These are phyloP conservation scores for Melanotaenia maccullochi DNA, from an alignment of 2,797 vertebrate species.

Conservation along the genomic window DNA sequence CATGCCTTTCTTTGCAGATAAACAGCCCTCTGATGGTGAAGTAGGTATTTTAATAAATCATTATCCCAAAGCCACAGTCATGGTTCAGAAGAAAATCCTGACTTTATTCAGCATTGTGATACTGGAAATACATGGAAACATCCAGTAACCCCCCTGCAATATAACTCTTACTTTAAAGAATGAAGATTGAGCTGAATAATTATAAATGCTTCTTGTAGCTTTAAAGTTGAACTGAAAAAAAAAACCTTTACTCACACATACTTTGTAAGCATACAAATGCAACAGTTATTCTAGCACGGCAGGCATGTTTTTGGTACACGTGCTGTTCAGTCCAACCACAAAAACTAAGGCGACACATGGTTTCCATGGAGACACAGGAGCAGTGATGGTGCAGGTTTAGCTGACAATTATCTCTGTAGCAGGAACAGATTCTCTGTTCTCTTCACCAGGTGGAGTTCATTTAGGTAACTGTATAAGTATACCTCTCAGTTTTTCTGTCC, in stretches of 20 bases:
- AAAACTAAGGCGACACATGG: conserved; percentile 41
- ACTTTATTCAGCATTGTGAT: too few relatives aligned
- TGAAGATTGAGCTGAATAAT: too few relatives aligned
- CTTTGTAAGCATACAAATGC: background rate
- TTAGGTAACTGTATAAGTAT: background rate
- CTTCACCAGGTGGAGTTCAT: background rate
- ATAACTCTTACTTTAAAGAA: too few relatives aligned
- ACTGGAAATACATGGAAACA: too few relatives aligned
- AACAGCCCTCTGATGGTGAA: too few relatives aligned
- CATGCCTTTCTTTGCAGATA: too few relatives aligned
- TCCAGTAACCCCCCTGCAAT: too few relatives aligned
- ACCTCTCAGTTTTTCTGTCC: conserved; percentile 7
- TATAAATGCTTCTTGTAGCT: too few relatives aligned
- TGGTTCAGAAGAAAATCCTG: too few relatives aligned
- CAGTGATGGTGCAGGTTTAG: conserved; percentile 32
- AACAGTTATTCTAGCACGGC: background rate
- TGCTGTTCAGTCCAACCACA: conserved; percentile 26
- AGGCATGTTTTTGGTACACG: conserved; percentile 37
- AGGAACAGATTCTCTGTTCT: conserved; percentile 20
- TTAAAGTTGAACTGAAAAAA: background rate
- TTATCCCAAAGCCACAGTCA: too few relatives aligned
- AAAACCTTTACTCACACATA: too few relatives aligned
- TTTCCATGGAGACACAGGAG: conserved; percentile 74
- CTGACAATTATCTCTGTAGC: conserved; percentile 42
- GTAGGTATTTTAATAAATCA: too few relatives aligned